Evolutionary conservation across 2,113 vertebrate species (phyloP).

Genomic region (Onychostoma macrolepis): DNA sequence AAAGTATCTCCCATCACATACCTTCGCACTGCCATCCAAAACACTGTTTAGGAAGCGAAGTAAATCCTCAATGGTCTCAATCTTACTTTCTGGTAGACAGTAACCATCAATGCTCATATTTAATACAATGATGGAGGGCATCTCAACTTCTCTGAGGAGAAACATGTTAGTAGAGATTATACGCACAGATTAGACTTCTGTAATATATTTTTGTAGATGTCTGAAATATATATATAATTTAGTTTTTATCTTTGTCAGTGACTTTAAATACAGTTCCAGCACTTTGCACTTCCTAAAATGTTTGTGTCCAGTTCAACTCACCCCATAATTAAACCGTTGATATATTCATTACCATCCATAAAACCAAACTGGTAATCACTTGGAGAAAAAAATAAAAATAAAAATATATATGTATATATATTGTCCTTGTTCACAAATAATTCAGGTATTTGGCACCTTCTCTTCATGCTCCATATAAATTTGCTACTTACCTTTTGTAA

Average conservation of each 20-base stretch:
- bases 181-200: not conserved
- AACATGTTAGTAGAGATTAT: constrained; percentile 35
- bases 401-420: too few relatives aligned
- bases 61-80: constrained; percentile 82
- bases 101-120: constrained; percentile 95
- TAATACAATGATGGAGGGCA: constrained; percentile 87
- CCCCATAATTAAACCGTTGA: constrained; percentile 92
- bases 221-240: not conserved
- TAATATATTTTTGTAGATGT: not conserved
- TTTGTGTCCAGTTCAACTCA: constrained; percentile 68
- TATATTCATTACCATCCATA: constrained; percentile 88
- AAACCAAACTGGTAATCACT: constrained; percentile 90
- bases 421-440: not conserved
- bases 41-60: constrained; percentile 86
- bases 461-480: not conserved
- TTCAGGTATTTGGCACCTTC: not conserved
- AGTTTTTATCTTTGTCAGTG: not conserved
- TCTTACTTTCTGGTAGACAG: constrained; percentile 79
- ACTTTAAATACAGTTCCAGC: not conserved
- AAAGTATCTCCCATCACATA: constrained; percentile 63
- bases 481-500: constrained; percentile 81
- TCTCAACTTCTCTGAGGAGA: constrained; percentile 80
- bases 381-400: constrained; percentile 26
- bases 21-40: constrained; percentile 83
- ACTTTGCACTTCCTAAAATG: not conserved